Conservation (phyloP, 1,140 invertebrate genomes). For the Copidosoma floridanum region DNA sequence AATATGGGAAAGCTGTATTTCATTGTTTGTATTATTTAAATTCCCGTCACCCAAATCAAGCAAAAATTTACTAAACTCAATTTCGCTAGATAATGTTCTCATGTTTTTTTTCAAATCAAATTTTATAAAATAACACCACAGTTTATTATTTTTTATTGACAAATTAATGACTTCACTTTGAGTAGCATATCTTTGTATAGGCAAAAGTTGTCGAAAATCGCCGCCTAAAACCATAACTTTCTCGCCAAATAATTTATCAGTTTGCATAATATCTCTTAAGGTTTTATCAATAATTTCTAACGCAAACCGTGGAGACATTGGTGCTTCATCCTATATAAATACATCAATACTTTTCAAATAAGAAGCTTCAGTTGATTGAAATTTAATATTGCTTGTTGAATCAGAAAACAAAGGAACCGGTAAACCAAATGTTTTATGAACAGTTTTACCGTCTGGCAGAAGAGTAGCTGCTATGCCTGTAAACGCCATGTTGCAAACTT, state of each 20-base stretch:
- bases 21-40: slow-evolving; percentile 24
- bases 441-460: slow-evolving; percentile 46
- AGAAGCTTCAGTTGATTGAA: slow-evolving; percentile 33
- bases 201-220: slow-evolving; percentile 35
- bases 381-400: slow-evolving; percentile 28
- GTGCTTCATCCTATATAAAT: slow-evolving; percentile 45
- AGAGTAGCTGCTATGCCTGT: slow-evolving; percentile 53
- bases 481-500: slow-evolving; percentile 45
- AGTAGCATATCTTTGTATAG: slow-evolving; percentile 26
- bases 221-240: slow-evolving; percentile 33
- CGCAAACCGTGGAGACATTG: slow-evolving; percentile 42
- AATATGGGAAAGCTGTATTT: slow-evolving; percentile 13
- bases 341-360: slow-evolving; percentile 19
- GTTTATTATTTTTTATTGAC: slow-evolving; percentile 24
- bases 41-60: slow-evolving; percentile 14
- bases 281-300: slow-evolving; percentile 38
- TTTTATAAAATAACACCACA: slow-evolving; percentile 16
- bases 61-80: slow-evolving; percentile 25
- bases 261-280: slow-evolving; percentile 19
- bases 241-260: slow-evolving; percentile 28
- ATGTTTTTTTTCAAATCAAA: slow-evolving; percentile 21
- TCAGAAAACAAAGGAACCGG: slow-evolving; percentile 26
- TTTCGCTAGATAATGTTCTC: slow-evolving; percentile 9
- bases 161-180: slow-evolving; percentile 29
- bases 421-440: slow-evolving; percentile 48